Percentiles rank a stretch among this genome's conserved stretches.
phyloP scores from a whole-genome alignment of 2,113 vertebrate species.

The Dissostichus mawsoni region DNA sequence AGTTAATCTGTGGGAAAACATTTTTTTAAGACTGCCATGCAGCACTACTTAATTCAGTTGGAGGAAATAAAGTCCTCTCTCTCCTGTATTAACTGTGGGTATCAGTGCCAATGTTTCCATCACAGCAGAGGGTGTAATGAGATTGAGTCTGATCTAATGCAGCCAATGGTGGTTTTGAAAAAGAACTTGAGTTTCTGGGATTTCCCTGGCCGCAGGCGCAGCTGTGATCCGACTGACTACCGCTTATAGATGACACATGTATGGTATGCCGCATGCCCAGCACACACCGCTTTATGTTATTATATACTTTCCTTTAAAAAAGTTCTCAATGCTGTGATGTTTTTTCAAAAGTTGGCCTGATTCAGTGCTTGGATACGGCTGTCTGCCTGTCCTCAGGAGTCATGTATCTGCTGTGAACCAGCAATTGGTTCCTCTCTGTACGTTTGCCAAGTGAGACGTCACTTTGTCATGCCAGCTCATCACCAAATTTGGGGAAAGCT shows the following conservation, averaged over 20 bases:
- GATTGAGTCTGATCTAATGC: conserved; percentile 44
- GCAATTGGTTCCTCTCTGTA: conserved; percentile 49
- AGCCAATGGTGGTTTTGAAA: conserved; percentile 35
- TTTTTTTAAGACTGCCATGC: not conserved
- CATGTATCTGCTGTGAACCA: conserved; percentile 20
- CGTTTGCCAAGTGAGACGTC: conserved; percentile 63
- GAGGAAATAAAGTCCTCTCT: conserved; percentile 2
- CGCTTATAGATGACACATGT: conserved; percentile 35
- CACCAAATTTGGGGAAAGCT: conserved; percentile 49
- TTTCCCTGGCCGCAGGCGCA: conserved; percentile 58
- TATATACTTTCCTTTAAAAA: conserved; percentile 23
- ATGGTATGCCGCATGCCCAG: conserved; percentile 16
- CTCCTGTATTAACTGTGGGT: conserved; percentile 1
- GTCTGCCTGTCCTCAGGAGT: conserved; percentile 36
- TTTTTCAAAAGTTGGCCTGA: conserved; percentile 38
- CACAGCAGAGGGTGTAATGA: conserved; percentile 9
- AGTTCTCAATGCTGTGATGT: conserved; percentile 9
- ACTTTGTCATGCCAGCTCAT: conserved; percentile 63
- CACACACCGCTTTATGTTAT: conserved; percentile 29
- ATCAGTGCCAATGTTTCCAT: conserved; percentile 23
- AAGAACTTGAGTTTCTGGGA: conserved; percentile 55
- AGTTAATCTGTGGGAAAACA: not conserved
- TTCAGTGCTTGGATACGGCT: conserved; percentile 31
- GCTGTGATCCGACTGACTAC: conserved; percentile 43
- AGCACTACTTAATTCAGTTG: conserved; percentile 1